phyloP scores from a whole-genome alignment of 64 coral and sea anemone species.

The Porites australiensis region DNA sequence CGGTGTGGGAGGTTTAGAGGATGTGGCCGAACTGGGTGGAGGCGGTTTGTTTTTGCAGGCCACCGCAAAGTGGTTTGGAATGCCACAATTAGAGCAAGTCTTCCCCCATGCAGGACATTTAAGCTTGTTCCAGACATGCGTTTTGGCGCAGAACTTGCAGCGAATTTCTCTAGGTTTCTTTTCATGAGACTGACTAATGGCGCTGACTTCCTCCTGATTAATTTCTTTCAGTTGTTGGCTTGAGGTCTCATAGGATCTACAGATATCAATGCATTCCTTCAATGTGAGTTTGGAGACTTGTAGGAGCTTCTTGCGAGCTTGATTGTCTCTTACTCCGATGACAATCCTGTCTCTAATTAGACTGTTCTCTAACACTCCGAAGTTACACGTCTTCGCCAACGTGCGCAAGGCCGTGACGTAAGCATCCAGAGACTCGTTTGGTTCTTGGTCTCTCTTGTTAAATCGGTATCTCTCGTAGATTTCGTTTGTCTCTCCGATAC shows the following conservation, averaged over 20 bases:
- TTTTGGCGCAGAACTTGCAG: neutral
- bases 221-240: too few species aligned
- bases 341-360: neutral
- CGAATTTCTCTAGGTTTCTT: too few species aligned
- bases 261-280: neutral
- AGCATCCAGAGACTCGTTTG: too few species aligned
- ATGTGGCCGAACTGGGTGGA: conserved; percentile 6
- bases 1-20: neutral
- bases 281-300: neutral
- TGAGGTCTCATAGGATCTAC: neutral
- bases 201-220: too few species aligned
- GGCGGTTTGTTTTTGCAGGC: conserved; percentile 16
- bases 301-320: neutral
- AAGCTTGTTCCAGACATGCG: neutral
- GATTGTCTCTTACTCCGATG: conserved; percentile 11
- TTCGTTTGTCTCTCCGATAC: too few species aligned
- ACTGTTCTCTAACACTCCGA: neutral
- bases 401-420: too few species aligned
- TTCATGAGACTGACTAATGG: too few species aligned
- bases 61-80: conserved; percentile 15
- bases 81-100: conserved; percentile 31
- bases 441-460: neutral
- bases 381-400: neutral
- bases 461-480: too few species aligned
- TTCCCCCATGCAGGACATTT: conserved; percentile 9